Percentiles rank a stretch among this genome's conserved stretches.
phyloP scores from a whole-genome alignment of 2,113 vertebrate species.

The Hydropotes inermis region DNA sequence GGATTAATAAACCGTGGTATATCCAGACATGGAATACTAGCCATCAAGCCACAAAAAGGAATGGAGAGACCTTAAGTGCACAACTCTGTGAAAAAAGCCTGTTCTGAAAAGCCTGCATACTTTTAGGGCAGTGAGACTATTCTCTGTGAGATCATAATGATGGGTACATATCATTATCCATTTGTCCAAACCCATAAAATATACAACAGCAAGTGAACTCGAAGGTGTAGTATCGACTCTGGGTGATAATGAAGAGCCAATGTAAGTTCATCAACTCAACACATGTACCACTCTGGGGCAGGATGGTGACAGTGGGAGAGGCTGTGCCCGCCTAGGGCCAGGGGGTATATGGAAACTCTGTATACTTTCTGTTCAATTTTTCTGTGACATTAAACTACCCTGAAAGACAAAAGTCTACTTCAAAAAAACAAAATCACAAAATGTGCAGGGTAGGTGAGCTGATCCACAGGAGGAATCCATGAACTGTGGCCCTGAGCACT shows the following conservation, averaged over 20 bases:
- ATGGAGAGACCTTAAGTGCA: neutral
- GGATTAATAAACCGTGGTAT: neutral
- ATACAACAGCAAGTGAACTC: neutral
- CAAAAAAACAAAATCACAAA: neutral
- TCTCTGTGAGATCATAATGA: neutral
- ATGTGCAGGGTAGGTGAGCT: neutral
- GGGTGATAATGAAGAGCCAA: neutral
- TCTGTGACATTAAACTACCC: neutral
- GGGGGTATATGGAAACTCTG: neutral
- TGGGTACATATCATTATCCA: neutral
- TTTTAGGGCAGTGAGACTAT: neutral
- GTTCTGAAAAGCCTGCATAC: neutral
- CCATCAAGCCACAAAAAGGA: neutral
- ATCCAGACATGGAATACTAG: neutral
- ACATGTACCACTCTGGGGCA: neutral
- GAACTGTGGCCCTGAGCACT: neutral
- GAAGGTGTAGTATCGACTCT: neutral
- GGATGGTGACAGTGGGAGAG: neutral
- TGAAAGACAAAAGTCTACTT: neutral
- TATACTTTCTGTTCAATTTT: neutral
- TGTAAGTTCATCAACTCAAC: neutral
- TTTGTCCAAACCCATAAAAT: neutral
- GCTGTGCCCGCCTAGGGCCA: neutral
- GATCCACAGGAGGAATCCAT: neutral
- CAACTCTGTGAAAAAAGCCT: neutral